Evolutionary conservation across 2,113 vertebrate genomes (phyloP).

Genomic region (Polypterus senegalus): DNA sequence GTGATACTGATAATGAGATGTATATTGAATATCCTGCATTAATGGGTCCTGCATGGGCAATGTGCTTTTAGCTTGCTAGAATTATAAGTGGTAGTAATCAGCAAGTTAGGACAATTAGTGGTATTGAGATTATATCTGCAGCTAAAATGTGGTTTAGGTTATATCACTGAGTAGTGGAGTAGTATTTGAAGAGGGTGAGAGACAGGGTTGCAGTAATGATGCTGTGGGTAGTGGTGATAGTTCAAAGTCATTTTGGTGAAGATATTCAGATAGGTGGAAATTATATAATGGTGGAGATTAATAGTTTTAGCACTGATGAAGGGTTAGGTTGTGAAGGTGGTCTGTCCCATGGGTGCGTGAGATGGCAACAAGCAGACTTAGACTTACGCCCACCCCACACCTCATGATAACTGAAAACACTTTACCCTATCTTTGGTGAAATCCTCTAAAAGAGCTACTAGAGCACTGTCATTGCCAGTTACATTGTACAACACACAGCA

Average conservation of each 20-base stretch:
- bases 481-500: too few species aligned
- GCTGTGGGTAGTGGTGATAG: not conserved
- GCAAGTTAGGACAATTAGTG: not conserved
- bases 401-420: too few species aligned
- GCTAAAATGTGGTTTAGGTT: not conserved
- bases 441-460: too few species aligned
- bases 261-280: not conserved
- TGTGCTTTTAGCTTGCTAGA: slow-evolving; percentile 13
- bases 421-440: too few species aligned
- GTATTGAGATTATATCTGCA: slow-evolving; percentile 14
- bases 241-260: slow-evolving; percentile 8
- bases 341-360: slow-evolving; percentile 13
- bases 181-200: not conserved
- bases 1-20: not conserved
- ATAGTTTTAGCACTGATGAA: slow-evolving; percentile 26
- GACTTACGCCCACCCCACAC: slow-evolving; percentile 9
- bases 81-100: slow-evolving; percentile 12
- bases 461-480: too few species aligned
- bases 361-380: slow-evolving; percentile 15
- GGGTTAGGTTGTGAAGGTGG: slow-evolving; percentile 7
- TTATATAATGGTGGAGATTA: slow-evolving; percentile 10
- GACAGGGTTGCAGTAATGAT: not conserved
- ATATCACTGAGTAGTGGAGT: not conserved
- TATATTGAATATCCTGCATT: slow-evolving; percentile 13
- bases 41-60: not conserved